Conservation (phyloP, 2,888 invertebrate species). For the Campopleginae sp. region DNA sequence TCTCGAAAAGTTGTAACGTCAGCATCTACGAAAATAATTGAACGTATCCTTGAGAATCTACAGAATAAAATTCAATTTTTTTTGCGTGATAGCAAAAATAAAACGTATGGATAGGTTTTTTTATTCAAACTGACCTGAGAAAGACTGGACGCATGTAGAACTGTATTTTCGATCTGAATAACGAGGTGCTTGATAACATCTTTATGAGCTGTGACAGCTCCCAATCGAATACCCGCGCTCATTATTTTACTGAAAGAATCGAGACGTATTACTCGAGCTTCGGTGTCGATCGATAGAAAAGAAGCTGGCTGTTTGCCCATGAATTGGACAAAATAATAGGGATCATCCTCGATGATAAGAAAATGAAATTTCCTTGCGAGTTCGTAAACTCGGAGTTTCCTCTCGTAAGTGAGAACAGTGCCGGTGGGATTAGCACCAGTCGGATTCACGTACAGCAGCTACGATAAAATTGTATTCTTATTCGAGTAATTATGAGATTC, state of each 20-base stretch:
- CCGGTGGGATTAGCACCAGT: slow-evolving; percentile 92
- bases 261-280: slow-evolving; percentile 90
- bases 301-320: slow-evolving; percentile 86
- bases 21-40: slow-evolving; percentile 84
- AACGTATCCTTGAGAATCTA: not conserved
- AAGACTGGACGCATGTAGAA: slow-evolving; percentile 87
- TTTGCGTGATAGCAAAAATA: no score
- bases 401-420: slow-evolving; percentile 87
- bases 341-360: slow-evolving; percentile 92
- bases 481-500: not conserved
- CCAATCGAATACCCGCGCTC: slow-evolving; percentile 89
- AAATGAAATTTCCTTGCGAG: slow-evolving; percentile 91
- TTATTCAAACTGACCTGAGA: slow-evolving; percentile 86
- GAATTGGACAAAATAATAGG: slow-evolving; percentile 92
- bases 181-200: slow-evolving; percentile 87
- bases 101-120: no score
- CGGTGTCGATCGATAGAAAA: slow-evolving; percentile 90
- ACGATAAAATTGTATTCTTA: slow-evolving; percentile 70
- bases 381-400: slow-evolving; percentile 89
- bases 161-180: slow-evolving; percentile 88
- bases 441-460: slow-evolving; percentile 90
- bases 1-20: slow-evolving; percentile 85
- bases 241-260: slow-evolving; percentile 92
- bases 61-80: not conserved
- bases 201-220: slow-evolving; percentile 89